Percentiles rank a stretch among this genome's conserved stretches.
These are phyloP conservation scores for Catharus minimus DNA, from an alignment of 2,113 vertebrate genomes.

Conservation along the genomic window DNA sequence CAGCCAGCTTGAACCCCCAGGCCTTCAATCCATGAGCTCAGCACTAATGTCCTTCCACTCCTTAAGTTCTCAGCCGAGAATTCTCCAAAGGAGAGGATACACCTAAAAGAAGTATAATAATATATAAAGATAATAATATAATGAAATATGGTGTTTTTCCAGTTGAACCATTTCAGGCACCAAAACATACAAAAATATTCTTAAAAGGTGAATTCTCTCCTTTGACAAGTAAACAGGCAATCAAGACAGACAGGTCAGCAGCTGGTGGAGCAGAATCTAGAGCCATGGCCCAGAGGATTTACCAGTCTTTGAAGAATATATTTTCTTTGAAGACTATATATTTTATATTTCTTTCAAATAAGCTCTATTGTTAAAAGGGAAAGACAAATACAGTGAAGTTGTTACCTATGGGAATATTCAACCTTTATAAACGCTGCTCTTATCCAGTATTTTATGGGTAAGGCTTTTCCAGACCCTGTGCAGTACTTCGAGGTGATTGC, in stretches of 20 bases:
- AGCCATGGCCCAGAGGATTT: background rate
- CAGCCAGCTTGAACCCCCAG: background rate
- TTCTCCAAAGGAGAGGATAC: background rate
- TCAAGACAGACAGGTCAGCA: conserved; percentile 7
- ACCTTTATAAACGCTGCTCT: background rate
- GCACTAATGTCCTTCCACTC: background rate
- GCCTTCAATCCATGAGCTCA: background rate
- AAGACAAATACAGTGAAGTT: background rate
- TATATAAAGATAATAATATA: background rate
- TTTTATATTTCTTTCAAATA: background rate
- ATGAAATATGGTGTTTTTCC: background rate
- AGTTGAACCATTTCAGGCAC: background rate
- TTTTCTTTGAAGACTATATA: no score
- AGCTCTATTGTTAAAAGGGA: background rate
- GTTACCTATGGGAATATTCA: background rate
- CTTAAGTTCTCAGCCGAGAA: background rate
- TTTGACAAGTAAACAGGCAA: background rate
- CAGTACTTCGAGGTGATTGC: background rate
- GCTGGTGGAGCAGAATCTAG: background rate
- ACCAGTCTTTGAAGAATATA: background rate
- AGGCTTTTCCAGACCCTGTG: background rate
- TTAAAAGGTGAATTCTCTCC: background rate
- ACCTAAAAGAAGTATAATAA: background rate
- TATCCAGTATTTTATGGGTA: background rate
- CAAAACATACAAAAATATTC: background rate